Percentiles rank a stretch among this genome's conserved stretches.
phyloP scores from a whole-genome alignment of 2,888 invertebrate genomes.

The Cataglyphis rosenhaueri region DNA sequence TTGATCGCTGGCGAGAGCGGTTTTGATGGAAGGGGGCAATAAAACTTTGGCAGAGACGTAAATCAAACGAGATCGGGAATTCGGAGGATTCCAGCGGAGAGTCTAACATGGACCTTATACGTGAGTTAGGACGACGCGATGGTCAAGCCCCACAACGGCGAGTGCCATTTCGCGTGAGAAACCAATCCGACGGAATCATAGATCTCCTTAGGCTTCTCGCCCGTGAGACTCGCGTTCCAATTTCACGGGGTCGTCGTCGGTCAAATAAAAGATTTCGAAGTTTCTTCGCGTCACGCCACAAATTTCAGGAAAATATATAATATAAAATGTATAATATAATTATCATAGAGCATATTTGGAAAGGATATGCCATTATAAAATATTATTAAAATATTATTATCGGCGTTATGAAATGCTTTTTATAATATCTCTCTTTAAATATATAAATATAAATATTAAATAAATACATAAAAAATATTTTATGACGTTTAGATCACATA shows the following conservation, averaged over 20 bases:
- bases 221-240: slow-evolving; percentile 58
- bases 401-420: neutral
- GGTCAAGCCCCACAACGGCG: slow-evolving; percentile 34
- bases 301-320: slow-evolving; percentile 30
- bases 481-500: neutral
- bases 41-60: slow-evolving; percentile 79
- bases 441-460: neutral
- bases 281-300: neutral
- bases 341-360: neutral
- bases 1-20: slow-evolving; percentile 48
- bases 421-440: neutral
- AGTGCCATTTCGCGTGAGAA: slow-evolving; percentile 11
- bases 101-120: slow-evolving; percentile 45
- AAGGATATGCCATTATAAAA: slow-evolving; percentile 7
- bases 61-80: slow-evolving; percentile 73
- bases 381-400: slow-evolving; percentile 7
- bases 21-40: slow-evolving; percentile 78
- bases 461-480: neutral
- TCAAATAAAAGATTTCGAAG: slow-evolving; percentile 38
- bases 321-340: slow-evolving; percentile 34
- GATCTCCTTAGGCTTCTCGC: slow-evolving; percentile 60
- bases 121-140: slow-evolving; percentile 31
- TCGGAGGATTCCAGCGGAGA: slow-evolving; percentile 66
- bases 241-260: slow-evolving; percentile 54
- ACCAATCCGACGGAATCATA: slow-evolving; percentile 23